Evolutionary conservation across 2,113 vertebrate genomes (phyloP).

Genomic region (Rhizomys pruinosus): DNA sequence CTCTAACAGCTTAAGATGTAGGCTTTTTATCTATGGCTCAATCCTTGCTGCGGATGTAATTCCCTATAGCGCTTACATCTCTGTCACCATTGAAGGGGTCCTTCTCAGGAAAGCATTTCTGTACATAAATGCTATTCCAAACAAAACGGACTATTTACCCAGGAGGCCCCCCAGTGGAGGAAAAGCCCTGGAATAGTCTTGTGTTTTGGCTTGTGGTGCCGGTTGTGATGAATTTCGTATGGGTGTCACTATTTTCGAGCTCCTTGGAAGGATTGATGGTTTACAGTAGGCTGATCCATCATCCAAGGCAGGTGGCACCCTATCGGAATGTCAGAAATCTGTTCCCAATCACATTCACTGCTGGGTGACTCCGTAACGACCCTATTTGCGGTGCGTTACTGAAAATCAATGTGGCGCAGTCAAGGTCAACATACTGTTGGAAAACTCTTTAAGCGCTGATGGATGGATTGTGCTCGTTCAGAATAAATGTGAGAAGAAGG

Average conservation of each 20-base stretch:
- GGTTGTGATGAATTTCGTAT: constrained; percentile 94
- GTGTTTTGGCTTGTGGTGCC: constrained; percentile 82
- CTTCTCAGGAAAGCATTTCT: constrained; percentile 73
- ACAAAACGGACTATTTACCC: constrained; percentile 84
- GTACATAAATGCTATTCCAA: constrained; percentile 79
- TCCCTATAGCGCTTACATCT: constrained; percentile 85
- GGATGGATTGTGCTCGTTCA: constrained; percentile 92
- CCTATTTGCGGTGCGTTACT: constrained; percentile 93
- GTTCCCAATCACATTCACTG: constrained; percentile 94
- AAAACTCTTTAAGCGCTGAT: constrained; percentile 97
- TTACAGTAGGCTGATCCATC: constrained; percentile 93
- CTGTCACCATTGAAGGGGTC: constrained; percentile 71
- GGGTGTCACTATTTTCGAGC: constrained; percentile 91
- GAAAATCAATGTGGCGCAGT: constrained; percentile 97
- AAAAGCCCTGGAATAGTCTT: constrained; percentile 82
- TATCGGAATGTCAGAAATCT: constrained; percentile 97
- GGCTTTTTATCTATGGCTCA: constrained; percentile 84
- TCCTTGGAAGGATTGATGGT: constrained; percentile 93
- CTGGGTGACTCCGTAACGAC: constrained; percentile 94
- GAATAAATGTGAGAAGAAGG: constrained; percentile 91
- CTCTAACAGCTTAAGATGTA: constrained; percentile 82
- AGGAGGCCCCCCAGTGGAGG: constrained; percentile 66
- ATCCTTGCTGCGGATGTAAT: constrained; percentile 81
- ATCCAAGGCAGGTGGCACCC: constrained; percentile 94
- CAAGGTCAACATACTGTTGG: constrained; percentile 99